A percentile compares a stretch with the other conserved stretches of the same genome.
These are phyloP conservation scores for Podocnemis expansa DNA, from an alignment of 2,113 vertebrate species.

Conservation along the genomic window DNA sequence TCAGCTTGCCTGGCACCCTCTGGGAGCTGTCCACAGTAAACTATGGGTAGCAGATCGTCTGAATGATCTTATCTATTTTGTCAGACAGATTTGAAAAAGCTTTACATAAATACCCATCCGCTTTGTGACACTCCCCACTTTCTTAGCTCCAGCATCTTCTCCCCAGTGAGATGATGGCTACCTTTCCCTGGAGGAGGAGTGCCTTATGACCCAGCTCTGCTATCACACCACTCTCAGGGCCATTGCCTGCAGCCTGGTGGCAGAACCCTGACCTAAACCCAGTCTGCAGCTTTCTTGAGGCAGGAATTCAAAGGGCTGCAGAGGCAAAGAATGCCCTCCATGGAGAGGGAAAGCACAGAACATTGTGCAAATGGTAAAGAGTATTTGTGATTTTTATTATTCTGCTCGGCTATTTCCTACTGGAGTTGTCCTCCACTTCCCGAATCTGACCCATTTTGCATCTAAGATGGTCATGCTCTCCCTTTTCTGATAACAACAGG, in stretches of 20 bases:
- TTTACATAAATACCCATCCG: not conserved
- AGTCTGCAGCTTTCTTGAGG: not conserved
- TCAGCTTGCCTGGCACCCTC: not conserved
- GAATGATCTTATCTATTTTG: not conserved
- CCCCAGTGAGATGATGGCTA: too few relatives aligned
- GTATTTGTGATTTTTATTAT: not conserved
- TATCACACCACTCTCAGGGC: not conserved
- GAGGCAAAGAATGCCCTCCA: not conserved
- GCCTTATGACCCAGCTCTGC: not conserved
- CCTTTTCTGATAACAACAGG: fast-evolving
- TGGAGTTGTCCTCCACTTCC: not conserved
- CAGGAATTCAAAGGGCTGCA: not conserved
- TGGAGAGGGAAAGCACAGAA: not conserved
- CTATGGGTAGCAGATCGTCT: not conserved
- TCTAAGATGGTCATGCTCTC: fast-evolving
- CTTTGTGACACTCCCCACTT: not conserved
- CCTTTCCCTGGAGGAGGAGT: too few relatives aligned
- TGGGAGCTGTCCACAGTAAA: not conserved
- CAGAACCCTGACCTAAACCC: not conserved
- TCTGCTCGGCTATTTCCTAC: not conserved
- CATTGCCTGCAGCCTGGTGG: not conserved
- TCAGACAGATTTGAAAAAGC: not conserved
- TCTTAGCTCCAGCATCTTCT: not conserved
- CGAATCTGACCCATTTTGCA: not conserved
- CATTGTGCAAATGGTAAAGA: not conserved